Evolutionary conservation across 2,888 invertebrate genomes (phyloP).

Genomic region (Meganola albula): DNA sequence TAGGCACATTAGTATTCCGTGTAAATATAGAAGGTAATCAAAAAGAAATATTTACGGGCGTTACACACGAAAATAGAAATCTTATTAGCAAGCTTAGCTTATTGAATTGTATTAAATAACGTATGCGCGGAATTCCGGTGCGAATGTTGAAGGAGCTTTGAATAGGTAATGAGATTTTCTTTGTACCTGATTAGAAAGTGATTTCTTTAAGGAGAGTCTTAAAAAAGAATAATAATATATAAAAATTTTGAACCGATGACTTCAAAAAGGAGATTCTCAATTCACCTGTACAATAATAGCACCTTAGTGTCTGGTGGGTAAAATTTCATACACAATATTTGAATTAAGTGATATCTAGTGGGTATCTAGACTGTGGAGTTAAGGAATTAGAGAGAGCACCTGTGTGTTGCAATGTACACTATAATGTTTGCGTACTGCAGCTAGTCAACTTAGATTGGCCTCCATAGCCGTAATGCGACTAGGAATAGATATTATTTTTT

Average conservation of each 20-base stretch:
- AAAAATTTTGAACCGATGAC: too few relatives aligned
- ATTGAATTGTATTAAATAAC: constrained; percentile 25
- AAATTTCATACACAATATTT: too few relatives aligned
- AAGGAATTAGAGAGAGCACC: neutral
- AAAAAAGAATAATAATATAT: too few relatives aligned
- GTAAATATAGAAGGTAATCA: constrained; percentile 21
- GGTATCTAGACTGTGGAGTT: too few relatives aligned
- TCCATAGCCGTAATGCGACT: neutral
- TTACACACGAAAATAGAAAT: constrained; percentile 7
- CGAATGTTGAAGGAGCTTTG: constrained; percentile 16
- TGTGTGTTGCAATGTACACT: neutral
- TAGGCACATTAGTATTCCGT: constrained; percentile 19
- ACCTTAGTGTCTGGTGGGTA: too few relatives aligned
- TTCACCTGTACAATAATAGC: too few relatives aligned
- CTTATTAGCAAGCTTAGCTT: constrained; percentile 7
- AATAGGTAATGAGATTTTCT: constrained; percentile 22
- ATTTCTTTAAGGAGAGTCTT: too few relatives aligned
- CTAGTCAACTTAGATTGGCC: neutral
- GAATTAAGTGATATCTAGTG: too few relatives aligned
- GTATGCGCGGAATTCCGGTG: constrained; percentile 23
- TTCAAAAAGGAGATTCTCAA: too few relatives aligned
- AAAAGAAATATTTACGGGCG: constrained; percentile 22
- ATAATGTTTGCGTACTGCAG: neutral
- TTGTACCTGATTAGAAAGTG: too few relatives aligned
- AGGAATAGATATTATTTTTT: too few relatives aligned